Evolutionary conservation across 2,888 invertebrate genomes (phyloP).

Genomic region (Synanthedon formicaeformis): DNA sequence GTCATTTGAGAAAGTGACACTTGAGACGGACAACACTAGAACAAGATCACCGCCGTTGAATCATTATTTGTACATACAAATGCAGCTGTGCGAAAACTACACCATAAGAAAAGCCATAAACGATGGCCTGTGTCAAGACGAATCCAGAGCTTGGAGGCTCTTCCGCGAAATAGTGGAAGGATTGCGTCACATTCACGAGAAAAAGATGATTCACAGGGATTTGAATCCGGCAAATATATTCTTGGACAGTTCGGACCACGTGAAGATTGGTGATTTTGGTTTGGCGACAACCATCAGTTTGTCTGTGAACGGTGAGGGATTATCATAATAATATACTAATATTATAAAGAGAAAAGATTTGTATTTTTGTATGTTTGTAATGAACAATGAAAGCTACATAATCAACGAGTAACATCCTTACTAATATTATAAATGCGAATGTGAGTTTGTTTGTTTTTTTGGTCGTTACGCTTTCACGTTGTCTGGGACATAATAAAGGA

Average conservation of each 20-base stretch:
- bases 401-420: too few species aligned
- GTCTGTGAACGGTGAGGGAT: neutral
- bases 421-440: too few species aligned
- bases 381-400: too few species aligned
- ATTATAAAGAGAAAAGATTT: neutral
- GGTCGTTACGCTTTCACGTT: too few species aligned
- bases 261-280: conserved; percentile 98
- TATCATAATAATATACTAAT: neutral
- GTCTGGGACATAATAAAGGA: too few species aligned
- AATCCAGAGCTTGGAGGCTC: conserved; percentile 87
- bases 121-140: conserved; percentile 79
- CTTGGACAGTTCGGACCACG: conserved; percentile 92
- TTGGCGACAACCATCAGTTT: conserved; percentile 82
- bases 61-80: conserved; percentile 71
- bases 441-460: too few species aligned
- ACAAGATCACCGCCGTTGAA: conserved; percentile 29
- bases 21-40: conserved; percentile 21
- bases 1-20: conserved; percentile 69
- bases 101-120: conserved; percentile 90
- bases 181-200: conserved; percentile 91
- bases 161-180: conserved; percentile 93
- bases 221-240: conserved; percentile 93
- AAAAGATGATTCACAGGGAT: conserved; percentile 89
- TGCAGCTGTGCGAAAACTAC: conserved; percentile 99
- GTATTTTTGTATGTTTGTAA: too few species aligned